phyloP scores from a whole-genome alignment of 1,140 invertebrate species.

The Plectus sambesii region DNA sequence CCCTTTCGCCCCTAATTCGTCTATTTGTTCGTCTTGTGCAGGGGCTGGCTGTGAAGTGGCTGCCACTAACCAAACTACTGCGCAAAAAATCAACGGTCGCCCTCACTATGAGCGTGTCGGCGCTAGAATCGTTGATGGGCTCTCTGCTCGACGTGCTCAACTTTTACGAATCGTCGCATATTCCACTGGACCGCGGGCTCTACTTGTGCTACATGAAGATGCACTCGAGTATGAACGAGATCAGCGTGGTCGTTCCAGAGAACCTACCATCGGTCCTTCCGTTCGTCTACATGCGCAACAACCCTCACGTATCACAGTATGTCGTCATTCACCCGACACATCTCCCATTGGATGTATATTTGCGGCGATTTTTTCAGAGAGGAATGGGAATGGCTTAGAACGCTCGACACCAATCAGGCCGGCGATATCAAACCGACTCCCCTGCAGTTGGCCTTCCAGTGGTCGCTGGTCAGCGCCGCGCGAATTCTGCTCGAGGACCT shows the following conservation, averaged over 20 bases:
- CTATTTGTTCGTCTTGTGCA: too few relatives aligned
- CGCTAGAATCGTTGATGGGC: too few relatives aligned
- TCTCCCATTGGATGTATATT: too few relatives aligned
- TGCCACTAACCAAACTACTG: too few relatives aligned
- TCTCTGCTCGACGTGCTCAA: too few relatives aligned
- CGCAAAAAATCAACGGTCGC: too few relatives aligned
- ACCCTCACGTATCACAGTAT: conserved; percentile 85
- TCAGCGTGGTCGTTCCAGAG: conserved; percentile 78
- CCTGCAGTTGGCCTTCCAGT: neutral
- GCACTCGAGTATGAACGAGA: conserved; percentile 81
- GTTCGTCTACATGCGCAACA: conserved; percentile 77
- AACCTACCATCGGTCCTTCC: conserved; percentile 83
- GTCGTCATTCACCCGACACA: too few relatives aligned
- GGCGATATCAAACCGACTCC: neutral
- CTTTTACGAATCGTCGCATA: conserved; percentile 74
- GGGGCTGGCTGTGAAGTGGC: too few relatives aligned
- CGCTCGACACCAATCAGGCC: neutral
- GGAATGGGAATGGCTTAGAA: conserved; percentile 29
- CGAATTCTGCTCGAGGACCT: conserved; percentile 13
- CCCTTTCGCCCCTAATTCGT: too few relatives aligned
- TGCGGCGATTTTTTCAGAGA: too few relatives aligned
- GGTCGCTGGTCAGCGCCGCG: neutral
- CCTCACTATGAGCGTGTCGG: too few relatives aligned
- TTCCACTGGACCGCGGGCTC: conserved; percentile 67
- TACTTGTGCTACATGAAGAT: conserved; percentile 90